phyloP scores from a whole-genome alignment of 1,140 invertebrate species.

The Drosophila azteca region DNA sequence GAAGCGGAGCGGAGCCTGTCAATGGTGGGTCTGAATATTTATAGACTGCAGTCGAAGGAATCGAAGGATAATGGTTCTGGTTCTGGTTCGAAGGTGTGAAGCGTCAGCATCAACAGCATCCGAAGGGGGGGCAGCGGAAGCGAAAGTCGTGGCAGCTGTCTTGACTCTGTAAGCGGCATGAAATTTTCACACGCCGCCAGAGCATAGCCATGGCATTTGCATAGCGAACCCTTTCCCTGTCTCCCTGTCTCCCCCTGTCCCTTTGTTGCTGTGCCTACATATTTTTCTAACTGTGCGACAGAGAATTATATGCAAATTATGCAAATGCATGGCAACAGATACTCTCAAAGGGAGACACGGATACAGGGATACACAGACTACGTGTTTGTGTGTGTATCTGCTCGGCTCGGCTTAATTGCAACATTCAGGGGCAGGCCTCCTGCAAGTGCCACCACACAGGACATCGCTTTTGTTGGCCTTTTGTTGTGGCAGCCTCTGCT shows the following conservation, averaged over 20 bases:
- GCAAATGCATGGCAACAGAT: slow-evolving; percentile 52
- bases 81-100: slow-evolving; percentile 12
- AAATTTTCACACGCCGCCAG: slow-evolving; percentile 60
- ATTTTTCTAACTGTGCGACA: slow-evolving; percentile 60
- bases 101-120: slow-evolving; percentile 27
- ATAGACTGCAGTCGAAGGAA: slow-evolving; percentile 52
- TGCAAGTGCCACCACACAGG: slow-evolving; percentile 35
- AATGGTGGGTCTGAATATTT: slow-evolving; percentile 65
- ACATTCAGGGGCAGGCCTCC: slow-evolving; percentile 23
- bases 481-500: slow-evolving; percentile 39
- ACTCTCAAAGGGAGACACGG: slow-evolving; percentile 4
- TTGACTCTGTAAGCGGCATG: slow-evolving; percentile 34
- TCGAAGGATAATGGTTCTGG: no score
- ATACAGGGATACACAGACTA: neutral
- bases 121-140: slow-evolving; percentile 28
- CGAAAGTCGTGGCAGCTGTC: slow-evolving; percentile 61
- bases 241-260: slow-evolving; percentile 3
- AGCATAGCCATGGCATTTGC: slow-evolving; percentile 43
- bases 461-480: slow-evolving; percentile 37
- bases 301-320: slow-evolving; percentile 77
- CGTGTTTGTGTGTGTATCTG: no score
- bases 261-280: slow-evolving; percentile 26
- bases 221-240: slow-evolving; percentile 49
- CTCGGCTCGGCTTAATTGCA: slow-evolving; percentile 58
- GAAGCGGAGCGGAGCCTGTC: slow-evolving; percentile 31